A percentile compares a stretch with the other conserved stretches of the same genome.
Conservation (phyloP, 2,888 invertebrate species). For the Hemithea aestivaria region DNA sequence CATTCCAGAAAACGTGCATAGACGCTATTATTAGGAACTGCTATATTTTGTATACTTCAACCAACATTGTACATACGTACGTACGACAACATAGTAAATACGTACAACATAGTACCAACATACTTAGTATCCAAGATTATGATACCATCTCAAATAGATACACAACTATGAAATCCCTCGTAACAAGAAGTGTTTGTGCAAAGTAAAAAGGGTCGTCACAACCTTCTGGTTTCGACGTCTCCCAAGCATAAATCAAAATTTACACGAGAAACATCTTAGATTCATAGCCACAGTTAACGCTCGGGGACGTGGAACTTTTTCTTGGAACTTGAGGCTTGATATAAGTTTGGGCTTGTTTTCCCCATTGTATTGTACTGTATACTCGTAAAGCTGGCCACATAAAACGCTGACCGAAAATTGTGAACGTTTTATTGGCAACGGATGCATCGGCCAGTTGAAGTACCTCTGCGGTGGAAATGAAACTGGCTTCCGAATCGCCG, state of each 20-base stretch:
- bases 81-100: too few species aligned
- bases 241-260: conserved; percentile 59
- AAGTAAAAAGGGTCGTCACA: conserved; percentile 49
- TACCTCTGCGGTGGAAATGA: conserved; percentile 3
- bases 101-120: too few species aligned
- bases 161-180: conserved; percentile 39
- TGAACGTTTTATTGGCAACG: conserved; percentile 8
- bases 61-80: too few species aligned
- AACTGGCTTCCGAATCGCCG: background rate
- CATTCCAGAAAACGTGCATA: too few species aligned
- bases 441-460: background rate
- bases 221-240: conserved; percentile 43
- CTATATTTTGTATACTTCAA: too few species aligned
- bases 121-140: too few species aligned
- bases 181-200: conserved; percentile 42
- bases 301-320: conserved; percentile 29
- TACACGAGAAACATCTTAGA: conserved; percentile 61
- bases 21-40: too few species aligned
- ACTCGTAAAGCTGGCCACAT: conserved; percentile 1
- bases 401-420: conserved; percentile 9
- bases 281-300: conserved; percentile 36
- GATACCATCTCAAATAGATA: too few species aligned
- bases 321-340: conserved; percentile 9
- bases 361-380: conserved; percentile 10
- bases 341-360: conserved; percentile 14